Base-by-base conservation (phyloP, 2,888 invertebrate species). In the Prosopocoilus inquinatus region DNA sequence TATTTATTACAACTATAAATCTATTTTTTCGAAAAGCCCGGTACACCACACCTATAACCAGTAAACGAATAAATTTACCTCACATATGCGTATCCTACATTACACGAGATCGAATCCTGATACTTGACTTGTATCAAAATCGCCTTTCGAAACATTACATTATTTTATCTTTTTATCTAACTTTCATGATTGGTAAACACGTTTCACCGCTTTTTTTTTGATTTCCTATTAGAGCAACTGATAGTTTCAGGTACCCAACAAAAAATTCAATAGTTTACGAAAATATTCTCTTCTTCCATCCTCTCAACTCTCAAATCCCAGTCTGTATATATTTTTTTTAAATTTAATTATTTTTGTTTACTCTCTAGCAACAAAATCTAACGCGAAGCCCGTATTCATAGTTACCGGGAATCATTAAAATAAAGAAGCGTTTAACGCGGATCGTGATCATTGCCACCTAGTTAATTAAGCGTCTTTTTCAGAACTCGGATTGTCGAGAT, bases 321-420 rank as follows among this genome's bases (percentile, higher is more conserved):
- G n/a, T n/a, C n/a, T n/a, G n/a, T n/a, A n/a, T n/a, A n/a, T n/a
- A n/a, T n/a, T n/a, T n/a, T n/a, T n/a, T n/a, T n/a, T n/a, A n/a
- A 28, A 28, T 28, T 16, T 16, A 16, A 16, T 16, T 16, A 16
- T 16, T 28, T 28, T 28, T 28, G 5, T 28, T 41, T 41, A 13
- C 41, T 16, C 41, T 41, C n/a, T 8, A 13, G 2, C 9, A 15
- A 13, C 16, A 41, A 41, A 41, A 41, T 41, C 41, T 61, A 59
- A 64, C 60, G 61, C 61, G 61, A 66, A 68, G 64, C 64, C n/a
- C n/a, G 61, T 69, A 69, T 69, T 69, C 69, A 70, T 68, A 68
- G 68, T 64, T 70, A 70, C 71, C 66, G 59, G 67, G 70, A 70
- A 71, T 67, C 71, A 68, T 70, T 70, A 70, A 70, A 69, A 66